Base-by-base conservation (phyloP, 2,888 invertebrate genomes). In the Coenonympha arcania region DNA sequence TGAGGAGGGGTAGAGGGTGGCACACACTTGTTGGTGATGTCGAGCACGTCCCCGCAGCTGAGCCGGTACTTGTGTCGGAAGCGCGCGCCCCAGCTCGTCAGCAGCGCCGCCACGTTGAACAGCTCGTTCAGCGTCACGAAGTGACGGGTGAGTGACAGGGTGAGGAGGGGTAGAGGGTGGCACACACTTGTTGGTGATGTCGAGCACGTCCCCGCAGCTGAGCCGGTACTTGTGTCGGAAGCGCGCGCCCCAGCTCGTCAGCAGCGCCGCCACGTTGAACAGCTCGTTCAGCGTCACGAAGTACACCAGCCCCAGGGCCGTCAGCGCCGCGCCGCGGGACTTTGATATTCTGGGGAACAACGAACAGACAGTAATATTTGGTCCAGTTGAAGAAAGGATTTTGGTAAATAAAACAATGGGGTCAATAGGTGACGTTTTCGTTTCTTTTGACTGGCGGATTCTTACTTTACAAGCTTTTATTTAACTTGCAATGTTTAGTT, bases 1-100 rank as follows among this genome's bases (percentile, higher is more conserved):
- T n/a, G n/a, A n/a, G n/a, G n/a, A n/a, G n/a, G 4, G 31, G n/a
- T 19, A 15, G 3, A n/a, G 30, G 5, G 30, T 11, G 13, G 22
- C 18, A 87, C 90, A 85, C 66, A 92, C 93, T 92, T 93, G 81
- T 93, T 93, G 42, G 89, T 91, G 58, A 92, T 91, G 68, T 93
- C 93, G 60, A 90, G 84, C 39, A 92, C 90, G 63, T 92, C 92
- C 6, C 89, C 90, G 61, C 87, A 84, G 66, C 87, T 89, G 11
- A 93, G 87, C 43, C 89, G 88, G 79, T 91, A 91, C 69, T 89
- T 89, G 69, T 88, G 88, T 1, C 90, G 80, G 61, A 91, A 85
- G 39, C 85, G 79, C 20, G 87, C 79, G 15, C 92, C 92, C 33
- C 77, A 72, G 40, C 72, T 76, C 8, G 92, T 91, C 65, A 88